Evolutionary conservation across 1,140 invertebrate genomes (phyloP).

Genomic region (Artemia franciscana): DNA sequence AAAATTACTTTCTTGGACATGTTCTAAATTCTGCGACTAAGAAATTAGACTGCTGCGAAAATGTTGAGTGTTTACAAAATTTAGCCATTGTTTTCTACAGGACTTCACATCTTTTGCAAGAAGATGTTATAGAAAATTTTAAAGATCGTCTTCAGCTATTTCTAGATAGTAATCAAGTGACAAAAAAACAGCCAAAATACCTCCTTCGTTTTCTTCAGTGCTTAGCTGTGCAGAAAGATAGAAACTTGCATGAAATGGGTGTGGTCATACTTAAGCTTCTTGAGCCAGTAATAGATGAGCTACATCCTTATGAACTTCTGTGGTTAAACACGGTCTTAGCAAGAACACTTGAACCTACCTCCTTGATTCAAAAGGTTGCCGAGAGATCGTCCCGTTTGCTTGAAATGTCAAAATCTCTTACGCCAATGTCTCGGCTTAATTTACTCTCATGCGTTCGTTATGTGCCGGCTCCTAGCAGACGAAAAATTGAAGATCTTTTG

Average conservation of each 20-base stretch:
- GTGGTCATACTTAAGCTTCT: not conserved
- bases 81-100: not conserved
- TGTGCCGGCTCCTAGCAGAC: not conserved
- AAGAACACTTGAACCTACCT: not conserved
- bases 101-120: not conserved
- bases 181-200: not conserved
- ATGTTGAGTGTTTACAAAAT: not conserved
- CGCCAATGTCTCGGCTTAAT: not conserved
- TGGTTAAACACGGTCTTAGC: not conserved
- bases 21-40: not conserved
- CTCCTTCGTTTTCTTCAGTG: not conserved
- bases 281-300: not conserved
- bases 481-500: not conserved
- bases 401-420: not conserved
- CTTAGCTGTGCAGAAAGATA: not conserved
- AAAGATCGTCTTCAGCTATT: not conserved
- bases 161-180: not conserved
- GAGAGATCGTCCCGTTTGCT: not conserved
- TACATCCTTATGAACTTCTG: not conserved
- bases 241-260: not conserved
- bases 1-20: not conserved
- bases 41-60: not conserved
- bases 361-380: not conserved
- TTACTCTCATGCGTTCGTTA: not conserved
- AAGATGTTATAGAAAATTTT: not conserved